These are phyloP conservation scores for Notospermus geniculatus DNA, from an alignment of 1,140 invertebrate genomes.

Conservation along the genomic window DNA sequence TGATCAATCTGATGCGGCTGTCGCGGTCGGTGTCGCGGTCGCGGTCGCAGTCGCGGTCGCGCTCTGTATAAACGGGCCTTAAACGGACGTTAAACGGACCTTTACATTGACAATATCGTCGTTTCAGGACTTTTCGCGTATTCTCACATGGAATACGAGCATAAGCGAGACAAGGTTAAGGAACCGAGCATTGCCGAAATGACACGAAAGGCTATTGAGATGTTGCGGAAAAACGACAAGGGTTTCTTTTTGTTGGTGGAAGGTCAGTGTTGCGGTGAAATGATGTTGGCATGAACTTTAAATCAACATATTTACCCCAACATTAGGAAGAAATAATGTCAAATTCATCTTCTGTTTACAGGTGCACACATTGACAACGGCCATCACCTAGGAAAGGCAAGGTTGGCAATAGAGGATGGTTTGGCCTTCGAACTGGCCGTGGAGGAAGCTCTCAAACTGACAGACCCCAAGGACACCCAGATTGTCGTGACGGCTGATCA, in stretches of 20 bases:
- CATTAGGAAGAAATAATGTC: background rate
- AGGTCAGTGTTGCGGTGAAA: constrained; percentile 59
- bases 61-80: too few species aligned
- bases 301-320: background rate
- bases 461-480: constrained; percentile 63
- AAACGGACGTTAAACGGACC: too few species aligned
- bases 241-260: constrained; percentile 89
- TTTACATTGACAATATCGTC: background rate
- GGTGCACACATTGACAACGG: constrained; percentile 74
- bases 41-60: too few species aligned
- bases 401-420: constrained; percentile 73
- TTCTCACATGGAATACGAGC: constrained; percentile 73
- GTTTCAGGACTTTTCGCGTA: constrained; percentile 67
- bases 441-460: constrained; percentile 1
- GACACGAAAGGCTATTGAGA: constrained; percentile 79
- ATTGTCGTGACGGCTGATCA: constrained; percentile 85
- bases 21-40: too few species aligned
- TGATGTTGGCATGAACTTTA: too few species aligned
- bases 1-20: too few species aligned
- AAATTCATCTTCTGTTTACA: background rate
- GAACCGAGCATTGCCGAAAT: constrained; percentile 74
- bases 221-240: constrained; percentile 74
- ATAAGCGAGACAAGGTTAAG: constrained; percentile 65
- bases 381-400: constrained; percentile 74
- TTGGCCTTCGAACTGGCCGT: constrained; percentile 66